phyloP scores from a whole-genome alignment of 2,797 vertebrate genomes.

The Clarias platycephalus region DNA sequence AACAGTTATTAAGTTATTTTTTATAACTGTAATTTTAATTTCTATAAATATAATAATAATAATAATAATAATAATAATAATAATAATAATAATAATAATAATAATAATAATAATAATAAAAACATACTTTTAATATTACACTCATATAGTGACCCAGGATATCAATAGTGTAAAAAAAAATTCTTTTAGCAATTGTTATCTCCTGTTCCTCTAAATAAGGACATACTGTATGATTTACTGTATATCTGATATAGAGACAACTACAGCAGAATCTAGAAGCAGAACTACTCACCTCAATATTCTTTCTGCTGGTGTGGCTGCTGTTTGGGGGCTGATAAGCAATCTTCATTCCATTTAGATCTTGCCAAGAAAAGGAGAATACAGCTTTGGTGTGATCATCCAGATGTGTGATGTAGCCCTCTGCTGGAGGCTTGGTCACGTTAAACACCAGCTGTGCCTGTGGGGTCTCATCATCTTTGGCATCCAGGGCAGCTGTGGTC shows the following conservation, averaged over 20 bases:
- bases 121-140: neutral
- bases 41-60: too few relatives aligned
- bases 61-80: too few relatives aligned
- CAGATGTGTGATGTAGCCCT: conserved; percentile 71
- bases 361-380: conserved; percentile 73
- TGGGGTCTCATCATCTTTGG: conserved; percentile 69
- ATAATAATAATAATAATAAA: neutral
- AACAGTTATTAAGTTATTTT: neutral
- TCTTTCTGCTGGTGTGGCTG: conserved; percentile 71
- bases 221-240: neutral
- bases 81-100: too few relatives aligned
- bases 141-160: neutral
- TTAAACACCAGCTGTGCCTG: conserved; percentile 67
- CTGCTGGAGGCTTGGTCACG: conserved; percentile 56
- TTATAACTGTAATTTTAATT: too few relatives aligned
- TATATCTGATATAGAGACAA: neutral
- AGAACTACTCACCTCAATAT: conserved; percentile 77
- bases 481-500: conserved; percentile 68
- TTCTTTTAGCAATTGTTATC: neutral
- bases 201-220: neutral
- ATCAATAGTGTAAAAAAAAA: too few relatives aligned
- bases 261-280: neutral
- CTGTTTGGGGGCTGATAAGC: conserved; percentile 80
- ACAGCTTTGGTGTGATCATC: conserved; percentile 69
- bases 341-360: conserved; percentile 76